Base-by-base conservation (phyloP, 2,888 invertebrate species). In the Nesidiocoris tenuis region DNA sequence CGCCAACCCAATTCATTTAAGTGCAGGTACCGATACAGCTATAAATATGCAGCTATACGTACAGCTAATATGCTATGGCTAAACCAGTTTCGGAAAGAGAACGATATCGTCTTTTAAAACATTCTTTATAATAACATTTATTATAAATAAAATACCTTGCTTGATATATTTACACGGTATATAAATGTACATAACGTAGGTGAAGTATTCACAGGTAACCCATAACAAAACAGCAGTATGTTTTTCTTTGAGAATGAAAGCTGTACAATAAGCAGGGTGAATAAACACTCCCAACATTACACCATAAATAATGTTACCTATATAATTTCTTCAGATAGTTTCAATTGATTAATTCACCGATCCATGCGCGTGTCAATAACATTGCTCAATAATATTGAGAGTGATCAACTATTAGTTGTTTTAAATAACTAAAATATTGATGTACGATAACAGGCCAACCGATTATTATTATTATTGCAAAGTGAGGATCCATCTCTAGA, bases 171-270 rank as follows among this genome's bases (percentile, higher is more conserved):
- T 72, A 72, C 72, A 72, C 57, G 39, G 61, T 72, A 72, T 72
- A 72, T 72, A 72, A 72, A 72, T 72, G 57, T 72, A 72, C 72
- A 72, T 72, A 72, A 72, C 72, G 61, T 61, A 61, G 57, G 61
- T 72, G 61, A 72, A 72, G 54, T 25, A 61, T 72, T 12, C 25
- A 19, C 61, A 63, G 72, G 61, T 72, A 61, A 61, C 72, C 72
- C 22, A 70, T 24, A 59, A 59, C 70, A 24, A 16, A 18, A 22
- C 23, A 24, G 22, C 25, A 18, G 16, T 59, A 54, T 1, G 18
- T 18, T 9, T 24, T 21, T 24, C 59, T 24, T 57, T 57, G 25
- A n/a, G n/a, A n/a, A 70, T 24, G 21, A n/a, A 25, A 3, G 18
- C n/a, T 59, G 17, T 24, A 59, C 23, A 9, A 39, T 56, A 55